Evolutionary conservation across 2,113 vertebrate genomes (phyloP).

Genomic region (Nothoprocta perdicaria): DNA sequence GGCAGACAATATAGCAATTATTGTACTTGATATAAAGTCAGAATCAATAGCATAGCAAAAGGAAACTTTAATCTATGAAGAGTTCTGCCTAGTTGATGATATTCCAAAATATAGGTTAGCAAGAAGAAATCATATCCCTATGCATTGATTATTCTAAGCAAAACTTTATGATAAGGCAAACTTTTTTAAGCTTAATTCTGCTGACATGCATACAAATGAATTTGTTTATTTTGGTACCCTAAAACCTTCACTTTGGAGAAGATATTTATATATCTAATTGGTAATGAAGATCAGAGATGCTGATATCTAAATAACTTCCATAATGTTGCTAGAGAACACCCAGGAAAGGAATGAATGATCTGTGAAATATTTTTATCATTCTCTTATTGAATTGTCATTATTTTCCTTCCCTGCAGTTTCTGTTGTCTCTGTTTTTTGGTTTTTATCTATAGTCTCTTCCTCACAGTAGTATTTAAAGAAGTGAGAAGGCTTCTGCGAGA

Average conservation of each 20-base stretch:
- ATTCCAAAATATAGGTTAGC: background rate
- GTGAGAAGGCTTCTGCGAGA: accelerated
- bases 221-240: background rate
- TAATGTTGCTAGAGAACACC: background rate
- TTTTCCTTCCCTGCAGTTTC: background rate
- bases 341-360: background rate
- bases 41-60: background rate
- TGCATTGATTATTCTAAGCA: background rate
- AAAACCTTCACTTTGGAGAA: background rate
- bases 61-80: background rate
- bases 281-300: background rate
- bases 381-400: background rate
- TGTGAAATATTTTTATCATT: accelerated
- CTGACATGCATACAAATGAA: background rate
- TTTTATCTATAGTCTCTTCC: background rate
- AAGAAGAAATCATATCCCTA: background rate
- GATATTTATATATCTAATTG: background rate
- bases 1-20: background rate
- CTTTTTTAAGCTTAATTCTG: background rate
- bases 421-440: background rate
- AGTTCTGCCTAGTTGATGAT: accelerated
- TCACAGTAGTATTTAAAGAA: background rate
- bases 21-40: background rate
- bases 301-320: background rate
- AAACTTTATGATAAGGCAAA: background rate